phyloP scores from a whole-genome alignment of 1,140 invertebrate species.

The Aphaenogaster floridana region DNA sequence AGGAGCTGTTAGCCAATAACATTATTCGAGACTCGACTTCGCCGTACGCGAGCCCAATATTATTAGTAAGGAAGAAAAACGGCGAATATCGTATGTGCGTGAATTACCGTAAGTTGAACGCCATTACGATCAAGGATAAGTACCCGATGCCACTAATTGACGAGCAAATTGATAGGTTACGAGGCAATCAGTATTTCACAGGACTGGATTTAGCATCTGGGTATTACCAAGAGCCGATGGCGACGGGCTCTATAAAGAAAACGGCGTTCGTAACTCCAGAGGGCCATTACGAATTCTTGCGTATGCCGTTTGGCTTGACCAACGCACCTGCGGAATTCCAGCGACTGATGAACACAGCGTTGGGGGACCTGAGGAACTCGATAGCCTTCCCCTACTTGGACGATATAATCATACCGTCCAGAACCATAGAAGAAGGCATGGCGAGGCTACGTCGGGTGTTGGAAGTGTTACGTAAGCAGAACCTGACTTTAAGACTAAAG shows the following conservation, averaged over 20 bases:
- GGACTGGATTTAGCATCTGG: not conserved
- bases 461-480: not conserved
- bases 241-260: not conserved
- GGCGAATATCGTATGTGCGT: not conserved
- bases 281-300: constrained; percentile 15
- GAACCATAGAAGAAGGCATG: not conserved
- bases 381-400: not conserved
- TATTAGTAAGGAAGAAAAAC: not conserved
- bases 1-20: not conserved
- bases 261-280: constrained; percentile 3
- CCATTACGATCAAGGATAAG: not conserved
- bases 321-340: constrained; percentile 21
- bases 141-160: too few relatives aligned
- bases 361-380: not conserved
- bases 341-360: not conserved
- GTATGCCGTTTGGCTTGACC: not conserved
- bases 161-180: constrained; percentile 2
- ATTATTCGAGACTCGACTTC: not conserved
- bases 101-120: not conserved
- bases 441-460: not conserved
- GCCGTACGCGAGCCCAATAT: not conserved
- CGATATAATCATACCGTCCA: constrained; percentile 26
- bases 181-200: constrained; percentile 7
- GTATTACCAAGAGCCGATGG: constrained; percentile 36
- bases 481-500: not conserved